Evolutionary conservation across 1,140 invertebrate genomes (phyloP).

Genomic region (Diabrotica undecimpunctata): DNA sequence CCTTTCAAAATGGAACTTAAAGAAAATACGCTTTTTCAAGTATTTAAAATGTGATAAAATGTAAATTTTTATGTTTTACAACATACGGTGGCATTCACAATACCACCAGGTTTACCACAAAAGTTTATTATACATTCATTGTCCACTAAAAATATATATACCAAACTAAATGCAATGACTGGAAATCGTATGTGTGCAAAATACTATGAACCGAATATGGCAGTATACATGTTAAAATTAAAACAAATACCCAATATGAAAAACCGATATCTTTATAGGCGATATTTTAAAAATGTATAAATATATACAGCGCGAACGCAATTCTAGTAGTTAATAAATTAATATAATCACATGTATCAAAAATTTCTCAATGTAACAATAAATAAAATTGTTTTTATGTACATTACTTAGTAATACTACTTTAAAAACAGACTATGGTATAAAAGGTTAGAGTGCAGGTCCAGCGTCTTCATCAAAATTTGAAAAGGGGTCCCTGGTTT

Average conservation of each 20-base stretch:
- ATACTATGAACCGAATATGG: too few species aligned
- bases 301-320: slow-evolving; percentile 3
- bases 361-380: slow-evolving; percentile 17
- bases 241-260: slow-evolving; percentile 1
- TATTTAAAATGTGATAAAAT: too few species aligned
- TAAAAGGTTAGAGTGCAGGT: slow-evolving; percentile 46
- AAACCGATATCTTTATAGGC: neutral
- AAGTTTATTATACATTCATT: too few species aligned
- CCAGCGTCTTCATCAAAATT: slow-evolving; percentile 54
- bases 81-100: too few species aligned
- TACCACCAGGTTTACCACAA: too few species aligned
- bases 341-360: slow-evolving; percentile 21
- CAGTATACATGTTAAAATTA: neutral
- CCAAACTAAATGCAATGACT: too few species aligned
- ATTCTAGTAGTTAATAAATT: slow-evolving; percentile 5
- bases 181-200: too few species aligned
- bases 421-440: neutral
- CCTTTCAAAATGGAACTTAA: too few species aligned
- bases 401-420: slow-evolving; percentile 10
- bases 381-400: slow-evolving; percentile 21
- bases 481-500: slow-evolving; percentile 52
- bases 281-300: slow-evolving; percentile 8
- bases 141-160: too few species aligned
- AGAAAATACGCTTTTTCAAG: too few species aligned
- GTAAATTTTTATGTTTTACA: too few species aligned